Evolutionary conservation across 2,113 vertebrate species (phyloP), one percentile per base, ranked within the genome.

Genomic region (Actenoides hombroni): DNA sequence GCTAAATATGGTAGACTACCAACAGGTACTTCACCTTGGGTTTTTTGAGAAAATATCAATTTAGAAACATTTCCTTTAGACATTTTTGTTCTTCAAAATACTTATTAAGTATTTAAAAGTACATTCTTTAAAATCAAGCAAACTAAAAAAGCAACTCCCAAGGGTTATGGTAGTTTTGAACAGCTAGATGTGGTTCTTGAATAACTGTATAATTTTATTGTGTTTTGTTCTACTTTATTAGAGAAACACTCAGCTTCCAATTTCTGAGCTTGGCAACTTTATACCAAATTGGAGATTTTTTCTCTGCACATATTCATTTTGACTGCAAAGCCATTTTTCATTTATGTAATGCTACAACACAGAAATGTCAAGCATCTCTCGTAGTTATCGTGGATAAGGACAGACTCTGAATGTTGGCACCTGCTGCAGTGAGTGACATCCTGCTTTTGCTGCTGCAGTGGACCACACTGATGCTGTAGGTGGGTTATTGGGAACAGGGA

Each of bases 331-430:
- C 69, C 16, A 19, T 86, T 90, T 88, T 81, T 94, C 68, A 33
- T 74, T 90, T 70, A 57, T 80, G 79, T 84, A 93, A 93, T 17
- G 39, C 73, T 92, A 90, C 88, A 65, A 19, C 53, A 64, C 39
- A 31, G 56, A 86, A 92, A 94, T 93, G 92, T 86, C 92, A 94
- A 96, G 94, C 90, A 90, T 87, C 90, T 93, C 93, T 95, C 51
- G 90, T 54, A 74, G 68, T 35, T 88, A 75, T 69, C 67, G 12
- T 40, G 88, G 76, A 68, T 91, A 53, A 81, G 83, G 88, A 46
- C 60, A 33, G 53, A 64, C 80, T 88, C 48, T 5, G 60, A 81
- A 78, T 0, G 5, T 26, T 68, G 92, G 79, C 75, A 87, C 57
- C 60, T 56, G 86, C 86, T 53, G 69, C 73, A 29, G 42, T 5